Conservation (phyloP, 2,888 invertebrate genomes). For the Melinaea marsaeus region DNA sequence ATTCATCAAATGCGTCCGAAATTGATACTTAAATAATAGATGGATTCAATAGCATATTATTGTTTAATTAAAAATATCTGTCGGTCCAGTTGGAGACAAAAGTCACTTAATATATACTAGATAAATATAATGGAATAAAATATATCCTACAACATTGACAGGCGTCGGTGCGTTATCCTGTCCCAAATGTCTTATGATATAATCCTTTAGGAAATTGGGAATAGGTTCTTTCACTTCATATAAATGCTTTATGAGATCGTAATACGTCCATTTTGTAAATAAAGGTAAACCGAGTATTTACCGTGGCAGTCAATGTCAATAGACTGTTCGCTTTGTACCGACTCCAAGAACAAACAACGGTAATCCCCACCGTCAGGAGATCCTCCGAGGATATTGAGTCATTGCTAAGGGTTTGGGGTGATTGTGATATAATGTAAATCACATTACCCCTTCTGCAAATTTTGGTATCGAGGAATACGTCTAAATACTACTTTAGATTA, state of each 20-base stretch:
- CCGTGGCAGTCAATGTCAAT: slow-evolving; percentile 69
- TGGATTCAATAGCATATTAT: no score
- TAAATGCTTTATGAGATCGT: slow-evolving; percentile 13
- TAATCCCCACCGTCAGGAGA: slow-evolving; percentile 42
- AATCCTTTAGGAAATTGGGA: slow-evolving; percentile 11
- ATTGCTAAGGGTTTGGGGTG: slow-evolving; percentile 19
- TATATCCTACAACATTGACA: neutral
- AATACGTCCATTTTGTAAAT: slow-evolving; percentile 47
- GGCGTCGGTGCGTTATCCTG: neutral
- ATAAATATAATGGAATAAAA: neutral
- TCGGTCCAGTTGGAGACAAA: no score
- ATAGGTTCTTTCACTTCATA: slow-evolving; percentile 13
- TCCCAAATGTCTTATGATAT: neutral
- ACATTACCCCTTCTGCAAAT: slow-evolving; percentile 13
- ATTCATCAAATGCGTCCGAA: no score
- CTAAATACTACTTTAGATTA: no score
- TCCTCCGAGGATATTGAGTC: slow-evolving; percentile 24
- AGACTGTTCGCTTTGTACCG: slow-evolving; percentile 69
- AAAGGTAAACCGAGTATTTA: slow-evolving; percentile 71
- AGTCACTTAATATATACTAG: no score
- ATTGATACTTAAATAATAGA: no score
- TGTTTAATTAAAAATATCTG: no score
- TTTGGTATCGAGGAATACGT: neutral
- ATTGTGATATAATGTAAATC: slow-evolving; percentile 22
- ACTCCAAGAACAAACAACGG: slow-evolving; percentile 65